Evolutionary conservation across 2,797 vertebrate species (phyloP), one percentile per base, ranked within the genome.

Genomic region (Lepilemur ruficaudatus): DNA sequence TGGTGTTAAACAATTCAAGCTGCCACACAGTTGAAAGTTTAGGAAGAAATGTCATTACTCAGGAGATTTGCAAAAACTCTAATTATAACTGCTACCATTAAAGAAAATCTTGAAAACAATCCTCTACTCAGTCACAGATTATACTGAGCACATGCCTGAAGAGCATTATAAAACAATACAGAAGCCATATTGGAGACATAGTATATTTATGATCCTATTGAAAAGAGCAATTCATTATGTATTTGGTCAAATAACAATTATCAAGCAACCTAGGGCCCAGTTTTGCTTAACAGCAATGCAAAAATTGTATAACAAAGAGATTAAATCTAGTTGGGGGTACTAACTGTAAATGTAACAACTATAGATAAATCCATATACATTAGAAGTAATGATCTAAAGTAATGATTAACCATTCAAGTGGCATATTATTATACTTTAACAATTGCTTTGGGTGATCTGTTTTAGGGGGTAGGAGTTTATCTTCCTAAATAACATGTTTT

Each of bases 11-110:
- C 28, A 95, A 85, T n/a, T 92, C 70, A 96, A 38, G 23, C 9
- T 95, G 38, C 32, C 86, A 93, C 63, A 89, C 84, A 96, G 89
- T 48, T 97, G 87, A 94, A 97, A 67, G 20, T 2, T 95, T 78
- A 17, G 61, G 78, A 93, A 52, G n/a, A 97, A 97, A 97, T 96
- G 75, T 57, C 7, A 96, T 98, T 98, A 97, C 87, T 97, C 93
- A 92, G 11, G 79, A 95, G 88, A 96, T 5, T 90, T 86, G 15
- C 28, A 97, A 97, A 96, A 70, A 76, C 12, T 94, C 23, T 93
- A 95, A 97, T 92, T 92, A 85, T 48, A 98, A 97, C 96, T 92
- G n/a, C 14, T 14, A 69, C 17, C 18, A 78, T 86, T 95, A 97
- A 98, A 94, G 55, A 83, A 96, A 96, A 89, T 28, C n/a, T 93